Conservation (phyloP, 2,797 vertebrate species). For the Paramormyrops hopkinsi region DNA sequence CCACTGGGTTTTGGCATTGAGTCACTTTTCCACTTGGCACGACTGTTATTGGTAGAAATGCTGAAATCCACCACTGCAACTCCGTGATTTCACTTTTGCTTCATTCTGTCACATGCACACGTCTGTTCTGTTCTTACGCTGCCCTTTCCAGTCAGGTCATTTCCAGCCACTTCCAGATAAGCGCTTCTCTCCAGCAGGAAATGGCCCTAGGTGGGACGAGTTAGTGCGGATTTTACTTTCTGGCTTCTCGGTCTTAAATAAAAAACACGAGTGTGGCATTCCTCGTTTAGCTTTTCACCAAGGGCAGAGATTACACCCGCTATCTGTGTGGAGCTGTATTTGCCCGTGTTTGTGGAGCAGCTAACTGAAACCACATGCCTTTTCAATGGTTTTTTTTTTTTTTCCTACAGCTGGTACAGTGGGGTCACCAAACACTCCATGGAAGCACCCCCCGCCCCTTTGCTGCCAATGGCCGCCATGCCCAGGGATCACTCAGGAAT, state of each 20-base stretch:
- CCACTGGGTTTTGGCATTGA: background rate
- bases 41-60: background rate
- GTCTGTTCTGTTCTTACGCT: background rate
- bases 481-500: background rate
- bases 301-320: background rate
- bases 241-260: background rate
- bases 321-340: background rate
- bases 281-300: background rate
- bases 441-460: background rate
- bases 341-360: too few species aligned
- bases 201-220: slow-evolving; percentile 11
- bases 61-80: background rate
- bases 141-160: background rate
- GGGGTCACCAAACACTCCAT: slow-evolving; percentile 9
- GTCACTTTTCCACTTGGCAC: background rate
- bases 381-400: background rate
- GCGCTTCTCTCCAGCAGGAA: slow-evolving; percentile 16
- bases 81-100: background rate
- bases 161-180: slow-evolving; percentile 21
- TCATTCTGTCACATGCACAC: background rate
- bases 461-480: background rate
- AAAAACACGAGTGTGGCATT: background rate
- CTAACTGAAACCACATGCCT: background rate
- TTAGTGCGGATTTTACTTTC: background rate
- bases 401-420: background rate